Base-by-base conservation (phyloP, 2,797 vertebrate species). In the Cossypha dichroa region DNA sequence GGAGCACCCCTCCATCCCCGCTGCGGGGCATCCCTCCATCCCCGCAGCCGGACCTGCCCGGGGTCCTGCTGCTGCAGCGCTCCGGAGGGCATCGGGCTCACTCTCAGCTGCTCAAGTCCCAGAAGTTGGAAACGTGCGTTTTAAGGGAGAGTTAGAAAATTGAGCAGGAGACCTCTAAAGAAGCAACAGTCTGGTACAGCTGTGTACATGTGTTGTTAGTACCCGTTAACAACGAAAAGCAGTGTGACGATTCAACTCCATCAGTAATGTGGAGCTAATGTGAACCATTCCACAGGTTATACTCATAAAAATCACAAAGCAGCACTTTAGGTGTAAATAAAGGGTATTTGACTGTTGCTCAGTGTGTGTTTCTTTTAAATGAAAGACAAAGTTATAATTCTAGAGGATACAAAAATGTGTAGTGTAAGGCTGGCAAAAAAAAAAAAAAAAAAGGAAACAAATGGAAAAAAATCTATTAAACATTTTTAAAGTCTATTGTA, bases 261-360 rank as follows among this genome's bases (percentile, higher is more conserved):
- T 90, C 66, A 88, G 33, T 76, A 88, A 86, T 80, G 72, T 29
- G 33, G 82, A 64, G n/a, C 26, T 43, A 23, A 40, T 23, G 45
- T 17, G 43, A 64, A 22, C 72, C 64, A 49, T 93, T 93, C 93
- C 78, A 86, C 88, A 93, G 91, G 92, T 96, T 92, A 54, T 38
- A 41, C 31, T 63, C 36, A 8, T 67, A 67, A 90, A 84, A 83
- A 83, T 36, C 66, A 73, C 38, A 23, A 48, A 76, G 34, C 40
- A 62, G 18, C 16, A 21, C 48, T 56, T 78, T 6, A 38, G 28
- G n/a, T 55, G 36, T 66, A 46, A 46, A 55, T 55, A 74, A 91
- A 88, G n/a, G 41, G 19, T 20, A 15, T 82, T 74, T 56, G 21
- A 28, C 75, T 92, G 34, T 67, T 86, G 70, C 36, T 49, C 15